Base-by-base conservation (phyloP, 1,140 invertebrate genomes). In the Oreohelix idahoensis region DNA sequence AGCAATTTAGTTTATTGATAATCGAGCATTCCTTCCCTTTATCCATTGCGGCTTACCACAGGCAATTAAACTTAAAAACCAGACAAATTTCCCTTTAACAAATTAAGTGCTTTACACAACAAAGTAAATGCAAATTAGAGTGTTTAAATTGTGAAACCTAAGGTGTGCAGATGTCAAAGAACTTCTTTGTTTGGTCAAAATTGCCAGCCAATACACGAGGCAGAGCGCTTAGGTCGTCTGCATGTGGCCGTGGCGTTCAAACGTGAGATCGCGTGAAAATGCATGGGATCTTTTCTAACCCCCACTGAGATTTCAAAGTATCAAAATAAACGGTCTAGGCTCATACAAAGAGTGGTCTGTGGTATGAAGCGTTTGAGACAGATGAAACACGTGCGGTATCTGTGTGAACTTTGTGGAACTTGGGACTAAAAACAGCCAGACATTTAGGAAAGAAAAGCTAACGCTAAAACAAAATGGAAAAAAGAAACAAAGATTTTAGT, bases 1-100 rank as follows among this genome's bases (percentile, higher is more conserved):
- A 29, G 29, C 63, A 66, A 32, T 66, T 66, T 29, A 66, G 1
- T 66, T 66, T 66, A 66, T 66, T 32, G 63, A 66, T 66, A 66
- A 32, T 13, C 29, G 5, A 29, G 29, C 63, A 66, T 66, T 66
- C 63, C 63, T 32, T 2, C 29, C 17, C 29, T 32, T 66, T 29
- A 66, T 13, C 29, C 29, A 0, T 58, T 32, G n/a, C 20, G n/a
- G 0, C 32, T 66, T 35, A 29, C 1, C 29, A n/a, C 29, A 32
- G 63, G 17, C 20, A 66, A 32, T 66, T 66, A 66, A 29, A 66
- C 29, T 32, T 66, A 35, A 11, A 29, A 10, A 0, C 11, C 1
- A 17, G 8, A 17, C 8, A 13, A 66, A 66, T 66, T 66, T 32
- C 8, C n/a, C n/a, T 32, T 17, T 32, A 66, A 66, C 63, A 66